Percentiles rank a stretch among this genome's conserved stretches.
Evolutionary conservation across 1,140 invertebrate genomes (phyloP).

Genomic region (Polyergus mexicanus): DNA sequence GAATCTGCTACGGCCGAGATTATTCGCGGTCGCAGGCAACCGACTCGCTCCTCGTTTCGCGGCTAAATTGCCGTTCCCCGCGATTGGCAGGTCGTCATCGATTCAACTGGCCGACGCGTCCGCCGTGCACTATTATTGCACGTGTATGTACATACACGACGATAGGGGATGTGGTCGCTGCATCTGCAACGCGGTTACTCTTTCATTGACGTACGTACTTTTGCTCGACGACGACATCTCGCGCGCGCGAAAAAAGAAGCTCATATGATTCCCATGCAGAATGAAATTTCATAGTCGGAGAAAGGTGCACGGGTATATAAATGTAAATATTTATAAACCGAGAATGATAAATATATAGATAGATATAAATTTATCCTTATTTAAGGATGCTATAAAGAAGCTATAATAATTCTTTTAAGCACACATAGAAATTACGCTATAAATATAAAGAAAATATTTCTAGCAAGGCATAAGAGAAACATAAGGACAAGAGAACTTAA

Average conservation of each 20-base stretch:
- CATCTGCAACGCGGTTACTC: slow-evolving; percentile 56
- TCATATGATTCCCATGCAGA: slow-evolving; percentile 64
- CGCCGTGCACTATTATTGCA: slow-evolving; percentile 71
- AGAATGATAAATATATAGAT: background rate
- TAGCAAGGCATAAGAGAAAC: no score
- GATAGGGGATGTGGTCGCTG: slow-evolving; percentile 61
- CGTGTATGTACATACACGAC: slow-evolving; percentile 48
- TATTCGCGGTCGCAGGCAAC: slow-evolving; percentile 65
- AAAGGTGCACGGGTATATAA: background rate
- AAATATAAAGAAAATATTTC: no score
- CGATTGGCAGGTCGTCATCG: slow-evolving; percentile 75
- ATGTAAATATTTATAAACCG: background rate
- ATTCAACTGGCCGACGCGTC: slow-evolving; percentile 60
- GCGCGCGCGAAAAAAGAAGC: no score
- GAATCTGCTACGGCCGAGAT: slow-evolving; percentile 53
- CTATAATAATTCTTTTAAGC: no score
- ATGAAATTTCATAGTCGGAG: slow-evolving; percentile 64
- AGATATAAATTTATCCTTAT: no score
- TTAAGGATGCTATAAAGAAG: no score
- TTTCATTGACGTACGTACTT: slow-evolving; percentile 65
- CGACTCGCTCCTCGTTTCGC: slow-evolving; percentile 69
- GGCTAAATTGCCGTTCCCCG: slow-evolving; percentile 73
- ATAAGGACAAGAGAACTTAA: no score
- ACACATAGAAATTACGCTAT: no score
- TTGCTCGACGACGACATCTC: slow-evolving; percentile 65